Evolutionary conservation across 2,888 invertebrate genomes (phyloP), one percentile per base, ranked within the genome.

Genomic region (Tenthredo livida): DNA sequence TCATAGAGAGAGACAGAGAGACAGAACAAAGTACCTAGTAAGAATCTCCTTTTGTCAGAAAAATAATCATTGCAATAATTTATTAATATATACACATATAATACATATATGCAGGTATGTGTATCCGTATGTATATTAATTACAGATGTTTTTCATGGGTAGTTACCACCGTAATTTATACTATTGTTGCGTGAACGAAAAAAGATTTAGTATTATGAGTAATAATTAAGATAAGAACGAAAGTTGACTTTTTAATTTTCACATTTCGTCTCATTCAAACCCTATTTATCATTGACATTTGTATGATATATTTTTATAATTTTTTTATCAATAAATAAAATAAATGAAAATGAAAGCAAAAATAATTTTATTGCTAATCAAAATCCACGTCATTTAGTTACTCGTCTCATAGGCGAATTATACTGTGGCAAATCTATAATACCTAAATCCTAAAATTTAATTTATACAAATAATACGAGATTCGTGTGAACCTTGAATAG

Each of bases 71-170:
- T 54, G 58, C 65, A 50, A 75, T 50, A 83, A 75, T 58, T 72
- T 47, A 84, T 65, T 86, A 33, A 75, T 37, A 61, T 21, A 80
- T 61, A 83, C 47, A 29, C 67, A 67, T 21, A 21, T 40, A 37
- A 80, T 61, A 84, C 47, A 21, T 75, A 67, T 21, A 21, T 40
- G 37, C n/a, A n/a, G n/a, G n/a, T 37, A 37, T 84, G 25, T 75
- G 12, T 61, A 84, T 83, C 40, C 37, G 50, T 85, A 50, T 40
- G 37, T 75, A 75, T 40, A 72, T 80, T 70, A 86, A 87, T 86
- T 47, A 86, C 80, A 85, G 50, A 67, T 78, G 3, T 84, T 72
- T 70, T 47, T 73, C 33, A 77, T 29, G 33, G 17, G 21, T 77
- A 77, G 77, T 54, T 77, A 17, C 29, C n/a, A 3, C 17, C n/a